phyloP scores from a whole-genome alignment of 2,797 vertebrate species.

The Peromyscus attwateri region DNA sequence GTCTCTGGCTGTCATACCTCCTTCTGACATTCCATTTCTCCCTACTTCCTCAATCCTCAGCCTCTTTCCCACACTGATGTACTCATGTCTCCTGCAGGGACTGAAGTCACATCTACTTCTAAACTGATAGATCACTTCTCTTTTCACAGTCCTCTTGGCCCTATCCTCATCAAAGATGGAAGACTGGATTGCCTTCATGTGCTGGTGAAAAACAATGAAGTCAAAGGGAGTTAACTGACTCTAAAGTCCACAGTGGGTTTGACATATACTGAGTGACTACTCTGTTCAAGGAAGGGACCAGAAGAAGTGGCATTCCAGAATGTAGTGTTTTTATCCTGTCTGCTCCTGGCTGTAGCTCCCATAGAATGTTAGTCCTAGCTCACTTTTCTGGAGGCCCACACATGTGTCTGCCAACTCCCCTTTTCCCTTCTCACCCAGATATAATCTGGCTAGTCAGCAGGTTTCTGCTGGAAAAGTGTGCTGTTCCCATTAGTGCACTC shows the following conservation, averaged over 20 bases:
- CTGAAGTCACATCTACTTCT: background rate
- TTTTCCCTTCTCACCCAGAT: background rate
- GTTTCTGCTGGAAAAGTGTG: background rate
- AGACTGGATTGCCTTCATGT: background rate
- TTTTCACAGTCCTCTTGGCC: background rate
- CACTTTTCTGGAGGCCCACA: background rate
- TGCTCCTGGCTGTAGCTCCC: background rate
- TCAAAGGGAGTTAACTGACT: background rate
- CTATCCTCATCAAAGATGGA: background rate
- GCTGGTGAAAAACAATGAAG: background rate
- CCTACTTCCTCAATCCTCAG: background rate
- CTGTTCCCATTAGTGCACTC: background rate
- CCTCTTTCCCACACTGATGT: background rate
- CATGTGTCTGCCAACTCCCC: background rate
- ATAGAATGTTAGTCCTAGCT: background rate
- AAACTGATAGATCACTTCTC: background rate
- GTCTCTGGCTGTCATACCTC: background rate
- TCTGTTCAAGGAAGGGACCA: background rate
- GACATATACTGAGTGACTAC: background rate
- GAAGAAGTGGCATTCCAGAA: background rate
- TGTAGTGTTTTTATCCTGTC: background rate
- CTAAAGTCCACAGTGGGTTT: background rate
- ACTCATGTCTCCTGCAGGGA: background rate
- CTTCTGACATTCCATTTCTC: slow-evolving; percentile 43
- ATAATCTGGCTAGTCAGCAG: background rate